Percentiles rank a stretch among this genome's conserved stretches.
Conservation (phyloP, 2,113 vertebrate genomes). For the Rissa tridactyla region DNA sequence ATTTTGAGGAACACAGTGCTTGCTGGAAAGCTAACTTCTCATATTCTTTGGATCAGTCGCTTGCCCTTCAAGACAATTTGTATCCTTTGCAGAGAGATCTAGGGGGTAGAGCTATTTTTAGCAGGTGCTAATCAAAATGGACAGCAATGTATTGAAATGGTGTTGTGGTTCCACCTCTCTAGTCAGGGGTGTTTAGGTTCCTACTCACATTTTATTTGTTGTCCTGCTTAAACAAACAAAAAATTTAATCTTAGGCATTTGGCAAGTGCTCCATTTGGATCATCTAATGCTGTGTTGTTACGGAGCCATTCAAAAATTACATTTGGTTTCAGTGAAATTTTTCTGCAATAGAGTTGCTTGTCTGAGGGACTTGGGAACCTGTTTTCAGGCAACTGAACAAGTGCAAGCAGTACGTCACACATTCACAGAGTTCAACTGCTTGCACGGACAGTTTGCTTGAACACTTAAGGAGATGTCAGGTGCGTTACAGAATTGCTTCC, state of each 20-base stretch:
- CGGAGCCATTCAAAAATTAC: background rate
- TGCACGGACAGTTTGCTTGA: background rate
- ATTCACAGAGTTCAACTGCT: fast-evolving
- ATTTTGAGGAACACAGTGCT: background rate
- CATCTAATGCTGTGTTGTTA: background rate
- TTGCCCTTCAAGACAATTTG: background rate
- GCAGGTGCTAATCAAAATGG: background rate
- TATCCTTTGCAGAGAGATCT: background rate
- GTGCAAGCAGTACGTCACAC: background rate
- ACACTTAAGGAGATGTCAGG: background rate
- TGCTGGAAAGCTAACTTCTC: background rate
- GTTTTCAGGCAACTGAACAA: background rate
- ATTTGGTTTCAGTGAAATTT: background rate
- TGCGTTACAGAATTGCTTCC: background rate
- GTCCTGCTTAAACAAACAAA: background rate
- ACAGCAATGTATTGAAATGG: background rate
- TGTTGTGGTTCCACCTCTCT: background rate
- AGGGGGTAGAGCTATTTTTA: background rate
- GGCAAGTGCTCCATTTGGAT: background rate
- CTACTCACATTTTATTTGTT: background rate
- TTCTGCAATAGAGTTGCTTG: background rate
- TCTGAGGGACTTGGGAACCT: background rate
- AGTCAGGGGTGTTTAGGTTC: background rate
- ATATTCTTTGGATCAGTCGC: background rate
- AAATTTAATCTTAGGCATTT: background rate